These are phyloP conservation scores for Itoplectis maculator DNA, from an alignment of 2,888 invertebrate species.

Conservation along the genomic window DNA sequence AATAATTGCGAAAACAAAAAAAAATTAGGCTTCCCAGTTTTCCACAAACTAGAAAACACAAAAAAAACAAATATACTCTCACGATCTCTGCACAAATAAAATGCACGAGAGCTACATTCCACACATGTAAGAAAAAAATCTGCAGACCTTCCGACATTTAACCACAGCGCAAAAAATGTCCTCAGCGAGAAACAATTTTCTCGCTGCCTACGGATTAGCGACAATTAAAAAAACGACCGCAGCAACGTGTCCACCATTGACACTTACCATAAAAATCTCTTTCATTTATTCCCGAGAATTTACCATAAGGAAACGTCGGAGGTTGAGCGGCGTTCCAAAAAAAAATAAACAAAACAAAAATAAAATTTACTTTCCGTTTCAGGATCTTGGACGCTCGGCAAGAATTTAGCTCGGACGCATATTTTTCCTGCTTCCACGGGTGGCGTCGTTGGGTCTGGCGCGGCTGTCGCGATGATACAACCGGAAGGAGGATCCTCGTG, in stretches of 20 bases:
- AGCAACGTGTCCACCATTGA: too few species aligned
- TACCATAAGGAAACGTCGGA: too few species aligned
- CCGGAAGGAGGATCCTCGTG: slow-evolving; percentile 60
- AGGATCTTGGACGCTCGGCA: slow-evolving; percentile 40
- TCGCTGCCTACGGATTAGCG: background rate
- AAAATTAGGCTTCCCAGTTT: background rate
- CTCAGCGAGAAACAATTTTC: background rate
- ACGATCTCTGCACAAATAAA: too few species aligned
- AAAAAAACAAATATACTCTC: too few species aligned
- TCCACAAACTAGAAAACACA: too few species aligned
- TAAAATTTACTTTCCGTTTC: background rate
- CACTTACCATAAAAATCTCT: too few species aligned
- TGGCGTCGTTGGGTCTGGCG: slow-evolving; percentile 47
- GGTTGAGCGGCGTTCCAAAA: too few species aligned
- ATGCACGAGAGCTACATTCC: too few species aligned
- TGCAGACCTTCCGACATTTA: background rate
- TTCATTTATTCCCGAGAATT: too few species aligned
- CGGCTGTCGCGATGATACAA: slow-evolving; percentile 62
- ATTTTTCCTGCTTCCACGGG: slow-evolving; percentile 6
- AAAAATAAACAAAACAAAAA: background rate
- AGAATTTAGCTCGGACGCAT: background rate
- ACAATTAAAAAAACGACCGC: too few species aligned
- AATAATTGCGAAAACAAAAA: background rate
- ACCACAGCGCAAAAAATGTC: background rate
- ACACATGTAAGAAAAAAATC: too few species aligned